A percentile compares a stretch with the other conserved stretches of the same genome.
These are phyloP conservation scores for Apotomis capreana DNA, from an alignment of 2,888 invertebrate genomes.

Conservation along the genomic window DNA sequence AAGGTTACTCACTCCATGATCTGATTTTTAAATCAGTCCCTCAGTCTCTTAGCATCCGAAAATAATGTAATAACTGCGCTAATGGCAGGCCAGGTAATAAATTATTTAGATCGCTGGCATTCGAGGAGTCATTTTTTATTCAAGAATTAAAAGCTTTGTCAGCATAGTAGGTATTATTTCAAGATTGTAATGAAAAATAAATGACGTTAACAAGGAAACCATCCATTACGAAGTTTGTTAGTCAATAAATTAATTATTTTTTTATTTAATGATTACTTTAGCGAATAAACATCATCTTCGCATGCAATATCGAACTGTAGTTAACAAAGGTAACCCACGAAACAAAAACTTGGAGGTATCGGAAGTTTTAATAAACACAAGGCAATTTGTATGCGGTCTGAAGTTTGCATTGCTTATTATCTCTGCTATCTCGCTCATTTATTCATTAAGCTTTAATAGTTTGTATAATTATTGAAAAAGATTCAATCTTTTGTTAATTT, in stretches of 20 bases:
- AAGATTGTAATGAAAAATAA: no score
- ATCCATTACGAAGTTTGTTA: no score
- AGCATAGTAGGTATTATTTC: neutral
- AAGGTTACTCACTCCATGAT: constrained; percentile 26
- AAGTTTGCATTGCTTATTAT: constrained; percentile 32
- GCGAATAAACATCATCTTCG: neutral
- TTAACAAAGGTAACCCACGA: neutral
- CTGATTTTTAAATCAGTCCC: constrained; percentile 46
- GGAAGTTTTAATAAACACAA: constrained; percentile 15
- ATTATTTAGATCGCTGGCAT: constrained; percentile 60
- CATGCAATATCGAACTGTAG: neutral
- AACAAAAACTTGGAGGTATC: constrained; percentile 9
- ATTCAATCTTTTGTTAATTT: neutral
- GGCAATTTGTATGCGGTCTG: constrained; percentile 24
- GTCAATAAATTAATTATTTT: no score
- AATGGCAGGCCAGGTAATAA: constrained; percentile 64
- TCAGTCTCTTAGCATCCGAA: constrained; percentile 50
- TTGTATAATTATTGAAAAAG: constrained; percentile 18
- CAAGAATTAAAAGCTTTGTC: constrained; percentile 48
- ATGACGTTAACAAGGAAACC: no score
- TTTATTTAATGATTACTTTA: no score
- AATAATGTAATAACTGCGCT: constrained; percentile 61
- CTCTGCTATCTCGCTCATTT: constrained; percentile 28
- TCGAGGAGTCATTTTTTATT: constrained; percentile 61
- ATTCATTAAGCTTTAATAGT: constrained; percentile 33